Conservation (phyloP, 2,797 vertebrate species). For the Emydoidea blandingii region DNA sequence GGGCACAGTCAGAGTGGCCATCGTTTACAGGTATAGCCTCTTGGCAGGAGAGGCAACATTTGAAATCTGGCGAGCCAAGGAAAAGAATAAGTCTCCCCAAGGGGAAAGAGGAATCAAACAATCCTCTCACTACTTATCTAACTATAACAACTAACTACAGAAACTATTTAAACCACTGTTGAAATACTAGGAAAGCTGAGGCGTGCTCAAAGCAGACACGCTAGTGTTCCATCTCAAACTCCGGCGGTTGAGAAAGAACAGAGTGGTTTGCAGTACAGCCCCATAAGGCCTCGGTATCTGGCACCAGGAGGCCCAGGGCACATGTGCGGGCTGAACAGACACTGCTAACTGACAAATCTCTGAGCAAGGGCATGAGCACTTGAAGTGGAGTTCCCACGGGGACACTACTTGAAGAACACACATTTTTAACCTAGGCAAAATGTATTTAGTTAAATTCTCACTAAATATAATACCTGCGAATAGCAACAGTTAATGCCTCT, state of each 20-base stretch:
- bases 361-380: neutral
- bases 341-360: neutral
- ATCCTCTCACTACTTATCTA: neutral
- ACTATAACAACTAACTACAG: neutral
- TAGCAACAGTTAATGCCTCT: slow-evolving; percentile 94
- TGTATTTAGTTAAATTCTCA: neutral
- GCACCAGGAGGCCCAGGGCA: neutral
- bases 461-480: slow-evolving; percentile 88
- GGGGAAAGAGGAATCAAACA: too few relatives aligned
- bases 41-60: neutral
- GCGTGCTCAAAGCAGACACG: neutral
- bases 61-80: neutral
- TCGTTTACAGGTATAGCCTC: neutral
- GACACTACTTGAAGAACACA: neutral
- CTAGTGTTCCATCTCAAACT: neutral
- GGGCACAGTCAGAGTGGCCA: neutral
- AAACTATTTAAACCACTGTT: neutral
- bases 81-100: neutral
- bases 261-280: neutral
- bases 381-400: neutral
- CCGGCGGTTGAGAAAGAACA: neutral
- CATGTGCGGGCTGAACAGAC: neutral
- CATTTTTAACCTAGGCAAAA: neutral
- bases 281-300: neutral
- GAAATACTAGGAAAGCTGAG: neutral